phyloP scores from a whole-genome alignment of 2,888 invertebrate species.

The Pterostichus madidus region DNA sequence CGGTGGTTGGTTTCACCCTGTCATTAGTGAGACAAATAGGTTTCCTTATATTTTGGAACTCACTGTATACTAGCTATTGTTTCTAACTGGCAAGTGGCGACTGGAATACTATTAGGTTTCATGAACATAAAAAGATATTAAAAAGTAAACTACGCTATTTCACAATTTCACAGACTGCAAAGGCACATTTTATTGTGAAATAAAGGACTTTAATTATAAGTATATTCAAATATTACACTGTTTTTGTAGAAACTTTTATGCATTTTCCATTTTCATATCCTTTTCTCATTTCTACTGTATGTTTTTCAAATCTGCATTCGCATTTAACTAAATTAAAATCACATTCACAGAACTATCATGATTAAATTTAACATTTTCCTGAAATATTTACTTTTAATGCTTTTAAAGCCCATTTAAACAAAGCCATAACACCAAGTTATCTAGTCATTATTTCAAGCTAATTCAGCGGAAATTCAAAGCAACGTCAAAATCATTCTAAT shows the following conservation, averaged over 20 bases:
- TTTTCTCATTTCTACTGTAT: background rate
- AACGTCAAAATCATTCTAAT: conserved; percentile 9
- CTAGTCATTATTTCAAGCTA: conserved; percentile 2
- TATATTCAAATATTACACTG: conserved; percentile 22
- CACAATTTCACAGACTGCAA: conserved; percentile 25
- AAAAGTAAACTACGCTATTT: conserved; percentile 29
- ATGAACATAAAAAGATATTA: conserved; percentile 2
- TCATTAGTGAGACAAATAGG: too few species aligned
- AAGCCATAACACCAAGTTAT: background rate
- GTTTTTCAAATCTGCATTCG: background rate
- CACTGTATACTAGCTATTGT: too few species aligned
- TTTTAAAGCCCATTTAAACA: background rate
- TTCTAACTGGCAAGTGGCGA: too few species aligned
- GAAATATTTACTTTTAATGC: conserved; percentile 10
- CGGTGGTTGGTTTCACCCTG: too few species aligned
- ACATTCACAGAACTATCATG: background rate
- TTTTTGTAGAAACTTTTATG: background rate
- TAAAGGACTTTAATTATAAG: conserved; percentile 37
- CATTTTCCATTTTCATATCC: conserved; percentile 6
- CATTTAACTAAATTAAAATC: background rate
- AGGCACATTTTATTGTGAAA: conserved; percentile 11
- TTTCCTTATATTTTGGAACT: too few species aligned
- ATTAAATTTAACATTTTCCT: background rate
- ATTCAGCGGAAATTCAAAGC: background rate
- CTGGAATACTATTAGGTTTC: too few species aligned